Conservation (phyloP, 2,113 vertebrate species). For the Oreochromis niloticus region DNA sequence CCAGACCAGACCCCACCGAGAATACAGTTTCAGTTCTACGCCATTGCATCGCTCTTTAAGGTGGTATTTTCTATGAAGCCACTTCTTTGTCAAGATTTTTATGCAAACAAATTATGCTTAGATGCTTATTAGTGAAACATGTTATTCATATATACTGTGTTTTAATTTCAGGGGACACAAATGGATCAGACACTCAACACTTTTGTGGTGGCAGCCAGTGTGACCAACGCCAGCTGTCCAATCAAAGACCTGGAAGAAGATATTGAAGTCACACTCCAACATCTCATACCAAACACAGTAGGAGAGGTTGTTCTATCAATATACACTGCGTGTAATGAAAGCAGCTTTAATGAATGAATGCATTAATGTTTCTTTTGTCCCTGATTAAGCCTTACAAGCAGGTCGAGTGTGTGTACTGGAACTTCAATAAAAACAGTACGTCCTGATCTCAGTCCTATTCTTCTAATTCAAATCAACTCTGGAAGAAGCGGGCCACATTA, state of each 20-base stretch:
- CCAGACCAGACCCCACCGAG: slow-evolving; percentile 36
- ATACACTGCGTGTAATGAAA: neutral
- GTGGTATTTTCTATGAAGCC: slow-evolving; percentile 39
- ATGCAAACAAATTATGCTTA: neutral
- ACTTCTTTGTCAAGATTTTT: neutral
- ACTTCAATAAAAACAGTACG: slow-evolving; percentile 80
- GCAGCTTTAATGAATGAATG: neutral
- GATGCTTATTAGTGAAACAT: neutral
- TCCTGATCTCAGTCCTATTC: neutral
- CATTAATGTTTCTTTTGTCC: neutral
- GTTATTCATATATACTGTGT: neutral
- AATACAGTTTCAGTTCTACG: slow-evolving; percentile 87
- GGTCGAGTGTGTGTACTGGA: slow-evolving; percentile 83
- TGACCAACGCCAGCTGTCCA: slow-evolving; percentile 67
- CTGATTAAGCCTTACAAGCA: slow-evolving; percentile 64
- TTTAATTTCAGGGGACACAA: slow-evolving; percentile 60
- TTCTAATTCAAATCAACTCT: neutral
- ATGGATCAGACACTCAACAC: slow-evolving; percentile 67
- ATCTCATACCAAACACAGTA: slow-evolving; percentile 73
- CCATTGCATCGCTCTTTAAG: slow-evolving; percentile 74
- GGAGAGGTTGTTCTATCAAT: neutral
- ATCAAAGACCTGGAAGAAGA: slow-evolving; percentile 77
- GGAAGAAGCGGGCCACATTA: neutral
- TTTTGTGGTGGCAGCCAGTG: slow-evolving; percentile 83
- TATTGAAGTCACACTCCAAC: slow-evolving; percentile 74